phyloP scores from a whole-genome alignment of 2,888 invertebrate species.

The Tetragonula carbonaria region DNA sequence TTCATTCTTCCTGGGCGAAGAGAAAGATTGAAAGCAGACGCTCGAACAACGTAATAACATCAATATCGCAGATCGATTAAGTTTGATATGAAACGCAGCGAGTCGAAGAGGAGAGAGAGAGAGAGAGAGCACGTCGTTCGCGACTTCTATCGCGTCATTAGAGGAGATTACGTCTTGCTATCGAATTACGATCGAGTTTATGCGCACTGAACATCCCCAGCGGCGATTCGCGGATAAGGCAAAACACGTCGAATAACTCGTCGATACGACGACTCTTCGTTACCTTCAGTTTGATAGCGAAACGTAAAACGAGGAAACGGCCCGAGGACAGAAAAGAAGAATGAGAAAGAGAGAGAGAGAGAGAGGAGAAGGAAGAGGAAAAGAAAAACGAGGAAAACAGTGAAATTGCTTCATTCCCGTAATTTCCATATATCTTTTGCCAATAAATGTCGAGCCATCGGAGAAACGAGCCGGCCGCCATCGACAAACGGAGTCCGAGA shows the following conservation, averaged over 20 bases:
- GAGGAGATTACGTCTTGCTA: slow-evolving; percentile 22
- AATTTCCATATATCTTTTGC: slow-evolving; percentile 68
- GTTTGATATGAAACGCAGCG: neutral
- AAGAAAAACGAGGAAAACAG: neutral
- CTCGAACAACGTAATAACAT: neutral
- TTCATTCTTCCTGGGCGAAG: no score
- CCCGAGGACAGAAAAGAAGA: neutral
- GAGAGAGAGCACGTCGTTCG: neutral
- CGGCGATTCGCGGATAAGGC: slow-evolving; percentile 7
- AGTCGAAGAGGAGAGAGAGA: neutral
- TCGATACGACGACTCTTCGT: neutral
- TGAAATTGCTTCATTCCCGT: slow-evolving; percentile 55
- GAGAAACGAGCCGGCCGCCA: slow-evolving; percentile 42
- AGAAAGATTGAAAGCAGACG: no score
- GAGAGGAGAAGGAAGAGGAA: no score
- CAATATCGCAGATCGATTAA: slow-evolving; percentile 38
- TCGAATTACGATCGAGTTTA: slow-evolving; percentile 33
- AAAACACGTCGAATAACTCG: neutral
- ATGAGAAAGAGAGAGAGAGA: no score
- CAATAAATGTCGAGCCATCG: slow-evolving; percentile 58
- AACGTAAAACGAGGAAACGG: neutral
- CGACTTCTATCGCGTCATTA: slow-evolving; percentile 1
- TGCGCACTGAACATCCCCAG: neutral
- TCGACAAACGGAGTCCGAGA: slow-evolving; percentile 60
- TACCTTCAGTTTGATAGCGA: neutral